These are phyloP conservation scores for Oppia nitens DNA, from an alignment of 1,140 invertebrate genomes.

Conservation along the genomic window DNA sequence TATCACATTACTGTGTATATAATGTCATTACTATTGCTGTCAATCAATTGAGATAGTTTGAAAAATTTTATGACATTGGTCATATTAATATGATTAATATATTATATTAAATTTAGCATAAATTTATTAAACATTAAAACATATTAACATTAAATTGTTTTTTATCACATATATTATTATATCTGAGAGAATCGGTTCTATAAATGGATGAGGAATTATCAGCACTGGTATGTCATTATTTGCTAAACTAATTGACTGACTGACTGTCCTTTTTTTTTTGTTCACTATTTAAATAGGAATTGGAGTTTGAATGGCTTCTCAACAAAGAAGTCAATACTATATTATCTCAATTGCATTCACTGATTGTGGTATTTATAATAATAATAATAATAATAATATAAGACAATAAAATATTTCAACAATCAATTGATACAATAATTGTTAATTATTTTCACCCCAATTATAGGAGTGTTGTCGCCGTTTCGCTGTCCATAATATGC, in stretches of 20 bases:
- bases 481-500: conserved; percentile 45
- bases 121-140: too few species aligned
- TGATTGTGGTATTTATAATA: conserved; percentile 55
- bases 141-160: too few species aligned
- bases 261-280: not conserved
- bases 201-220: conserved; percentile 6
- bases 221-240: not conserved
- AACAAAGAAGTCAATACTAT: conserved; percentile 72
- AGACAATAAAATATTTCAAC: too few species aligned
- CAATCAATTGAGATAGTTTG: too few species aligned
- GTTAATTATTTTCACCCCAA: too few species aligned
- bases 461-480: conserved; percentile 22
- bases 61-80: too few species aligned
- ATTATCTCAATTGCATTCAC: conserved; percentile 58
- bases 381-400: not conserved
- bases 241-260: not conserved
- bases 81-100: too few species aligned
- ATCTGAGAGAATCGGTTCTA: not conserved
- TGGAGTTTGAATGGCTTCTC: conserved; percentile 81
- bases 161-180: not conserved
- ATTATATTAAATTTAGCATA: too few species aligned
- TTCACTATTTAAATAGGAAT: conserved; percentile 46
- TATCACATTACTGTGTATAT: too few species aligned
- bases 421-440: too few species aligned
- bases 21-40: too few species aligned